Conservation (phyloP, 2,797 vertebrate species). For the Scomberomorus guttatus region DNA sequence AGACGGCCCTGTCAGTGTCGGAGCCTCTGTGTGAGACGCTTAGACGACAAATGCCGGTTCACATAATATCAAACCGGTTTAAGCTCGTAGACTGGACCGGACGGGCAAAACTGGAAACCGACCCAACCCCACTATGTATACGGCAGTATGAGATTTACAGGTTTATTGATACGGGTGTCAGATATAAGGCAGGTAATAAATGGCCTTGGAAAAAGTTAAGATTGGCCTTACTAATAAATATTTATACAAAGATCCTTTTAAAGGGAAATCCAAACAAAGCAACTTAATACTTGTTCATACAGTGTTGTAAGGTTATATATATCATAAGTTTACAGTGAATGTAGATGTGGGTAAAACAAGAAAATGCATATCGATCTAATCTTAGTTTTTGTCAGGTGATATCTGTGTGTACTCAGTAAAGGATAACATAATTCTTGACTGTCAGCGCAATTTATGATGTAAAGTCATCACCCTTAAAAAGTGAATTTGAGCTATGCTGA, state of each 20-base stretch:
- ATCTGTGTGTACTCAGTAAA: neutral
- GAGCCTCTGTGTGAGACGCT: too few relatives aligned
- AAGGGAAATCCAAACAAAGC: neutral
- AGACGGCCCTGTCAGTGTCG: too few relatives aligned
- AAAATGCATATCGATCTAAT: neutral
- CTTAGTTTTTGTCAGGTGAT: neutral
- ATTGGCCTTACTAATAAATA: neutral
- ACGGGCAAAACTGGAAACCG: too few relatives aligned
- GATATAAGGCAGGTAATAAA: neutral
- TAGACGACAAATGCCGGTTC: too few relatives aligned
- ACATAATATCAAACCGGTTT: too few relatives aligned
- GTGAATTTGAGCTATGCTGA: too few relatives aligned
- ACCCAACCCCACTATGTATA: neutral
- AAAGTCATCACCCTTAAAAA: neutral
- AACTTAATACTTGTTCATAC: neutral
- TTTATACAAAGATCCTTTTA: neutral
- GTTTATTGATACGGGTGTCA: neutral
- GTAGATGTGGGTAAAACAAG: neutral
- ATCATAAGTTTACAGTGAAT: neutral
- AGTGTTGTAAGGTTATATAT: neutral
- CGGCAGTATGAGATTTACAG: neutral
- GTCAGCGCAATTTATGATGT: neutral
- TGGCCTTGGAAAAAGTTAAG: neutral
- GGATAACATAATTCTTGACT: neutral
- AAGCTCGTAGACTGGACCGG: too few relatives aligned